These are phyloP conservation scores for Megaceryle torquata DNA, from an alignment of 2,113 vertebrate species.

Conservation along the genomic window DNA sequence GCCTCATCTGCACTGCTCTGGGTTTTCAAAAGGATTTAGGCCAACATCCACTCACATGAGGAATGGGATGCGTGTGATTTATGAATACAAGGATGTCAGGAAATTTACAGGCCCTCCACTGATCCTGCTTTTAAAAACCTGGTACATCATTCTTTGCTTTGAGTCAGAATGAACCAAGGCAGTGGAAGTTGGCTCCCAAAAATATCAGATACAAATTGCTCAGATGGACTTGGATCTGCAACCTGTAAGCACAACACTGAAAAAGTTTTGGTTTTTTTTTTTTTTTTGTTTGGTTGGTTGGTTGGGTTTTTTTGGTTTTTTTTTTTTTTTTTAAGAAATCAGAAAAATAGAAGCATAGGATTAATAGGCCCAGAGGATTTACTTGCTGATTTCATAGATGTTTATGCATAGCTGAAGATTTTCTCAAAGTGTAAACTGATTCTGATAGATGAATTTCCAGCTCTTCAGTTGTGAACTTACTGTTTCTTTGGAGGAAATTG, in stretches of 20 bases:
- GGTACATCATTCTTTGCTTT: background rate
- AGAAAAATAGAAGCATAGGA: background rate
- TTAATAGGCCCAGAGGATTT: background rate
- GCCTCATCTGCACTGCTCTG: background rate
- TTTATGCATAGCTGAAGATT: background rate
- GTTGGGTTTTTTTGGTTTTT: no score
- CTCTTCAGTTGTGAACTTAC: background rate
- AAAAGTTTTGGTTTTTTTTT: background rate
- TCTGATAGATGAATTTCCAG: background rate
- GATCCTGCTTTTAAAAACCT: background rate
- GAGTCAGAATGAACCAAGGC: background rate
- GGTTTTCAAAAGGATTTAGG: background rate
- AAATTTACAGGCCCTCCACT: background rate
- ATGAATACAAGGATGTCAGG: background rate
- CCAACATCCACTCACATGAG: background rate
- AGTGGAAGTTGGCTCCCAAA: background rate
- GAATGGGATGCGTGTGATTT: background rate
- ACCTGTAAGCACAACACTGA: background rate
- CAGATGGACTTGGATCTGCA: background rate
- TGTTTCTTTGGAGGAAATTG: background rate
- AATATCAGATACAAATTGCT: background rate
- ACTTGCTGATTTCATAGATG: background rate
- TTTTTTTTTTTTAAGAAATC: background rate
- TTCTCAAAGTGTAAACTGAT: background rate
- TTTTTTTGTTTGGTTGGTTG: no score